Conservation (phyloP, 2,113 vertebrate genomes). For the Motacilla alba region DNA sequence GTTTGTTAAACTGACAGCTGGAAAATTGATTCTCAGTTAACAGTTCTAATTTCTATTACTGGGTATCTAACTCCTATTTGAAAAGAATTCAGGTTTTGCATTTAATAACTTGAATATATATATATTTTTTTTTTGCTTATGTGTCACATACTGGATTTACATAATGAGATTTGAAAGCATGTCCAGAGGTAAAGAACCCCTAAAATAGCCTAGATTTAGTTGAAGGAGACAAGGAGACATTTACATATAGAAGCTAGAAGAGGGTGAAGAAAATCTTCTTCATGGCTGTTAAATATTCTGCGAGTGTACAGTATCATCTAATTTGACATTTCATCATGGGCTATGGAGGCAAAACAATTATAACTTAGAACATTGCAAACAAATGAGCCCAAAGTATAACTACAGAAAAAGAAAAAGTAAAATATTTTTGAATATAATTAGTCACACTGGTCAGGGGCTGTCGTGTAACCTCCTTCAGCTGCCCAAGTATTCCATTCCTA, state of each 20-base stretch:
- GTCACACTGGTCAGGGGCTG: not conserved
- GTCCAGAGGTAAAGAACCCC: conserved; percentile 10
- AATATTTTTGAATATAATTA: not conserved
- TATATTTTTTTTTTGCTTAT: not conserved
- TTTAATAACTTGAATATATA: conserved; percentile 26
- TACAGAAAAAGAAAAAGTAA: not conserved
- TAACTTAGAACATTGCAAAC: not conserved
- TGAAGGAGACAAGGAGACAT: not conserved
- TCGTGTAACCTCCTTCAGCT: not conserved
- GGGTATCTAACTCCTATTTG: not conserved
- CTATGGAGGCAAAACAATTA: conserved; percentile 10
- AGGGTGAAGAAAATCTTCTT: conserved; percentile 11
- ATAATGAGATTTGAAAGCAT: conserved; percentile 53
- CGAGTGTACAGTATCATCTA: conserved; percentile 11
- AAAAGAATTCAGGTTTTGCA: not conserved
- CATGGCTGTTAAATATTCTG: conserved; percentile 41
- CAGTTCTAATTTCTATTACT: not conserved
- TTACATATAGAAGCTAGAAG: conserved; percentile 11
- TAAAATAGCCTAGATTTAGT: not conserved
- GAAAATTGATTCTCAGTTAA: conserved; percentile 9
- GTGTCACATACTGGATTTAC: conserved; percentile 14
- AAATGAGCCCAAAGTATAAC: not conserved
- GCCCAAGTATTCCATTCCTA: not conserved
- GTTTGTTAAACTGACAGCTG: not conserved
- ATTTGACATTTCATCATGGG: conserved; percentile 20